Base-by-base conservation (phyloP, 1,140 invertebrate species). In the Tetragonula clypearis region DNA sequence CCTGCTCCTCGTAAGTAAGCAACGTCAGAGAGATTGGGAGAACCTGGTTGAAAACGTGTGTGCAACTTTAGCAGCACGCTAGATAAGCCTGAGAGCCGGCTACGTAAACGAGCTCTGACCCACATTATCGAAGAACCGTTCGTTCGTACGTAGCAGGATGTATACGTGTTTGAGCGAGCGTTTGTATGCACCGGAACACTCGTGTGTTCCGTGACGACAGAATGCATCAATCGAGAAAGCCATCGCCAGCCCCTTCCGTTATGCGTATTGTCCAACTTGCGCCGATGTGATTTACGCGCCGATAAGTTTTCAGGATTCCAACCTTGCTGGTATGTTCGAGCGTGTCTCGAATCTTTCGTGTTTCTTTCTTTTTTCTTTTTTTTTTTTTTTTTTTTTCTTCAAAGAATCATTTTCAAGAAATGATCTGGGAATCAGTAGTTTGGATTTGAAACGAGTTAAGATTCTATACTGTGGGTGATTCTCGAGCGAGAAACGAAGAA, bases 101-200 rank as follows among this genome's bases (percentile, higher is more conserved):
- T 76, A 79, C 79, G 88, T 90, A 90, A 90, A 88, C 82, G 88
- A 87, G 87, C 68, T 49, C 41, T 90, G 88, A 90, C 88, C 88
- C 84, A 90, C 88, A 90, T 90, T 73, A 41, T 56, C 82, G 55
- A 84, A 84, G 82, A 84, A 84, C 82, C 82, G 82, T 84, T 84
- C 76, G 75, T 79, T 79, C 76, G 14, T 49, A 49, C 41, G 41
- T 35, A 62, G 65, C 82, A 71, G 78, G 76, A 80, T 87, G 69
- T 71, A 55, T 53, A 81, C 83, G 58, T 62, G 26, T 55, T 35
- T 35, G 65, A 19, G 53, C 23, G 60, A 66, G 23, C 83, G 71
- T 65, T n/a, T 49, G 53, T 79, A 76, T 68, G 26, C 56, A 72
- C 35, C 53, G 62, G 75, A 62, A 71, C 81, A 66, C 23, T 30